Evolutionary conservation across 2,113 vertebrate genomes (phyloP).

Genomic region (Cololabis saira): DNA sequence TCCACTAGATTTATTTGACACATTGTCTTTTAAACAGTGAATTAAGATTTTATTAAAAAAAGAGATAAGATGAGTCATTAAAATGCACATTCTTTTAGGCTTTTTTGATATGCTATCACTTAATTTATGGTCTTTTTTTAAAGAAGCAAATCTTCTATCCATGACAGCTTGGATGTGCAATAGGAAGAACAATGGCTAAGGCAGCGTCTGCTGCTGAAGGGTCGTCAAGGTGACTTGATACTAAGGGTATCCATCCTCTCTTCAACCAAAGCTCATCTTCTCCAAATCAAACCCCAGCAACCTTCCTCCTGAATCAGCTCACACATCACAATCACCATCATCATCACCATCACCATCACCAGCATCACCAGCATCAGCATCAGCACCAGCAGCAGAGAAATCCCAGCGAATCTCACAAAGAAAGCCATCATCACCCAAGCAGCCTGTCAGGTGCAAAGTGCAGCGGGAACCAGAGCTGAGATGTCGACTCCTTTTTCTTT

Average conservation of each 20-base stretch:
- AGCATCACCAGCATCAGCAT: not conserved
- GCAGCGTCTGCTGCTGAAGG: conserved; percentile 30
- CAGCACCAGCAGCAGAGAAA: conserved; percentile 7
- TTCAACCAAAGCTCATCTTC: conserved; percentile 5
- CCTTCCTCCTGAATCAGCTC: not conserved
- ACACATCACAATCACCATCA: too few species aligned
- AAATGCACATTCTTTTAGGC: not conserved
- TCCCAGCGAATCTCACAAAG: not conserved
- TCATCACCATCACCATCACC: not conserved
- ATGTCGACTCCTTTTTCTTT: not conserved
- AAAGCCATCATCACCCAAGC: not conserved
- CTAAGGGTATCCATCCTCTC: conserved; percentile 37
- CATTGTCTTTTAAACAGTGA: not conserved
- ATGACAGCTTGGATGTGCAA: too few species aligned
- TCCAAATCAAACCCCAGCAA: conserved; percentile 1
- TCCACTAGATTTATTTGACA: not conserved
- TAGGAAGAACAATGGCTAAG: not conserved
- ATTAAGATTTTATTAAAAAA: conserved; percentile 9
- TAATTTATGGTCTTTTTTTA: not conserved
- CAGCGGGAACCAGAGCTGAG: not conserved
- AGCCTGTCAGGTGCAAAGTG: conserved; percentile 30
- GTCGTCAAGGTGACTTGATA: conserved; percentile 51
- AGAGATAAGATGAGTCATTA: not conserved
- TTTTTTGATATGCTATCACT: not conserved
- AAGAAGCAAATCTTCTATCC: too few species aligned